Conservation (phyloP, 1,140 invertebrate species). For the Musca domestica region DNA sequence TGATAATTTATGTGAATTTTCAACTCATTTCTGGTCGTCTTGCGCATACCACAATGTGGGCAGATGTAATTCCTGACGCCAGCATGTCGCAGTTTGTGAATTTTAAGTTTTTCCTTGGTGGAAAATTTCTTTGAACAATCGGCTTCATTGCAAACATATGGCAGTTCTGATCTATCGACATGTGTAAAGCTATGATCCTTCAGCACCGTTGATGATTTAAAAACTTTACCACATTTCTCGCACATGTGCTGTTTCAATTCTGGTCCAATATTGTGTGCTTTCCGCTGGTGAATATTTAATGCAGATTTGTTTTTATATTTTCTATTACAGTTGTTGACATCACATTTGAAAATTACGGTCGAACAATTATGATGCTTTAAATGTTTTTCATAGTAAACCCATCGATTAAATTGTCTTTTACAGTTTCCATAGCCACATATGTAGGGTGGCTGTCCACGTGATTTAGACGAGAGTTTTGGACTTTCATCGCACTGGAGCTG, state of each 20-base stretch:
- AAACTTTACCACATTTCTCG: slow-evolving; percentile 44
- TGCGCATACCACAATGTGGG: slow-evolving; percentile 43
- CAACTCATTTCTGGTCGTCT: slow-evolving; percentile 45
- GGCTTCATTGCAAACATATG: slow-evolving; percentile 33
- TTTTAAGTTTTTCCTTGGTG: slow-evolving; percentile 40
- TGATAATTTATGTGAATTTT: slow-evolving; percentile 48
- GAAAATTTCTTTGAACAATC: slow-evolving; percentile 34
- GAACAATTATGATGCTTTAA: slow-evolving; percentile 34
- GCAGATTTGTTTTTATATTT: slow-evolving; percentile 43
- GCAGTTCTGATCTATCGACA: slow-evolving; percentile 28
- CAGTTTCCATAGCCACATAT: slow-evolving; percentile 35
- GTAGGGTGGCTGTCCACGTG: slow-evolving; percentile 35
- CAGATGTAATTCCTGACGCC: slow-evolving; percentile 48
- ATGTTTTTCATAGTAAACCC: slow-evolving; percentile 28
- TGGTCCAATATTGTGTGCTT: slow-evolving; percentile 35
- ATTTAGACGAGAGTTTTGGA: no score
- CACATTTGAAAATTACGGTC: slow-evolving; percentile 28
- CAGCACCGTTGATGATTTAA: slow-evolving; percentile 35
- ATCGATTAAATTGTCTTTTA: slow-evolving; percentile 33
- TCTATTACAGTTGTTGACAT: slow-evolving; percentile 35
- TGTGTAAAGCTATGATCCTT: slow-evolving; percentile 41
- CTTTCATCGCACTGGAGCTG: no score
- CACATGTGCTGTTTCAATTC: slow-evolving; percentile 36
- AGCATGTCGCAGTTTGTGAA: slow-evolving; percentile 45
- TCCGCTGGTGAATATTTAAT: slow-evolving; percentile 34